Evolutionary conservation across 2,888 invertebrate species (phyloP).

Genomic region (Gonocerus acuteangulatus): DNA sequence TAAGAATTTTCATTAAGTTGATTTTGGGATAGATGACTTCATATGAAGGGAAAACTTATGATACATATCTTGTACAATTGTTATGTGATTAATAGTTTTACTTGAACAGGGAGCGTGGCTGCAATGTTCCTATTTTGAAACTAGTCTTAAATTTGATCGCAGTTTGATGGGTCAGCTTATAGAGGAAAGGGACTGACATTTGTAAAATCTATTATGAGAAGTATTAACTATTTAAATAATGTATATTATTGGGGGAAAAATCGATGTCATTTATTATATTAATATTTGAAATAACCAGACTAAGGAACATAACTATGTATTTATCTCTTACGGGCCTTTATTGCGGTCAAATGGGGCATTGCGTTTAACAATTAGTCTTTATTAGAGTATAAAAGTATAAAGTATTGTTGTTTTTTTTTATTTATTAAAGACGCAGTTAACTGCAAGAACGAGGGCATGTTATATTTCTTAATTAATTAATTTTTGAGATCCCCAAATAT

Average conservation of each 20-base stretch:
- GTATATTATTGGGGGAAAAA: constrained; percentile 18
- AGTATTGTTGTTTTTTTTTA: constrained; percentile 27
- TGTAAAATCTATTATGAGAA: constrained; percentile 13
- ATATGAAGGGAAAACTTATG: constrained; percentile 5
- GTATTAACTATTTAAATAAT: constrained; percentile 19
- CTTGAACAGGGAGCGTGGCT: constrained; percentile 33
- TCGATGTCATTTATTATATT: constrained; percentile 27
- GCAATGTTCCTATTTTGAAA: constrained; percentile 50
- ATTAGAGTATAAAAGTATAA: constrained; percentile 17
- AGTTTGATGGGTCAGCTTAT: constrained; percentile 18
- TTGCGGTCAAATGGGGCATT: constrained; percentile 31
- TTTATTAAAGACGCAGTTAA: constrained; percentile 20
- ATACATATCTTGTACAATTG: constrained; percentile 35
- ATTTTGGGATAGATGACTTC: constrained; percentile 13
- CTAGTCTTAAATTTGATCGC: constrained; percentile 42
- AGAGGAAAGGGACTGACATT: constrained; percentile 28
- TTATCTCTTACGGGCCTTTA: constrained; percentile 18
- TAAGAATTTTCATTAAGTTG: not conserved
- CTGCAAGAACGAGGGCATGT: constrained; percentile 12
- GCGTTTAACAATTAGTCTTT: constrained; percentile 29
- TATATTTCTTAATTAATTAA: constrained; percentile 15
- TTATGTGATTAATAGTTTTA: constrained; percentile 25
- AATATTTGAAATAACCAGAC: constrained; percentile 16
- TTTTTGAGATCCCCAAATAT: not conserved
- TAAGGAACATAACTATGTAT: constrained; percentile 20